phyloP scores from a whole-genome alignment of 2,797 vertebrate genomes.

The Holocentrus rufus region DNA sequence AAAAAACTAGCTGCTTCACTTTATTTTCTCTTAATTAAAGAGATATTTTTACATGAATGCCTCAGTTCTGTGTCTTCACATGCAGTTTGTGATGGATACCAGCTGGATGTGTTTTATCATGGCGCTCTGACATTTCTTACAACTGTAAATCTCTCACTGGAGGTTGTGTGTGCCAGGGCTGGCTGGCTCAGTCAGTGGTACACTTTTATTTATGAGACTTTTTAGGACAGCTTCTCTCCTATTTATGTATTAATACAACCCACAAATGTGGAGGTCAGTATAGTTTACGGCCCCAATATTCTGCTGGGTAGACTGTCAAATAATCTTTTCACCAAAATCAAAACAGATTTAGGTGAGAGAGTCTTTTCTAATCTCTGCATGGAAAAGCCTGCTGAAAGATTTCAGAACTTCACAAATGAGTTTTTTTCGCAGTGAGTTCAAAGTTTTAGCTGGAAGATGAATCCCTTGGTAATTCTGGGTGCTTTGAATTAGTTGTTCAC shows the following conservation, averaged over 20 bases:
- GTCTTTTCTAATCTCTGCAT: conserved; percentile 20
- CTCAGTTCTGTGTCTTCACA: background rate
- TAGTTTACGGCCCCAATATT: conserved; percentile 2
- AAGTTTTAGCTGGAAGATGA: conserved; percentile 53
- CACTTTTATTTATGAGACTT: background rate
- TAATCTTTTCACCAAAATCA: background rate
- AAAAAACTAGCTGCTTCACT: conserved; percentile 9
- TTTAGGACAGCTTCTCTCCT: background rate
- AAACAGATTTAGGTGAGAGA: conserved; percentile 32
- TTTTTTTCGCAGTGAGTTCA: conserved; percentile 55
- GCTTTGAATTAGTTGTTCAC: conserved; percentile 68
- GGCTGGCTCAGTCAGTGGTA: background rate
- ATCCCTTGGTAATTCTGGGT: conserved; percentile 51
- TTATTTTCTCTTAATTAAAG: conserved; percentile 17
- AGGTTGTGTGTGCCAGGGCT: background rate
- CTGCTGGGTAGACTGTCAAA: background rate
- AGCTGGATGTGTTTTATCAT: conserved; percentile 3
- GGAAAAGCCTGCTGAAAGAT: conserved; percentile 37
- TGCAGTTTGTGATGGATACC: conserved; percentile 7
- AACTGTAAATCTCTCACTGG: conserved; percentile 17
- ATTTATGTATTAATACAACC: conserved; percentile 20
- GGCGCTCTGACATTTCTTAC: background rate
- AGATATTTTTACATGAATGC: conserved; percentile 3
- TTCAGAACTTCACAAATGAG: conserved; percentile 56
- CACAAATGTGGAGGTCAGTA: conserved; percentile 16